Percentiles rank a stretch among this genome's conserved stretches.
Evolutionary conservation across 2,113 vertebrate species (phyloP).

Genomic region (Sialia sialis): DNA sequence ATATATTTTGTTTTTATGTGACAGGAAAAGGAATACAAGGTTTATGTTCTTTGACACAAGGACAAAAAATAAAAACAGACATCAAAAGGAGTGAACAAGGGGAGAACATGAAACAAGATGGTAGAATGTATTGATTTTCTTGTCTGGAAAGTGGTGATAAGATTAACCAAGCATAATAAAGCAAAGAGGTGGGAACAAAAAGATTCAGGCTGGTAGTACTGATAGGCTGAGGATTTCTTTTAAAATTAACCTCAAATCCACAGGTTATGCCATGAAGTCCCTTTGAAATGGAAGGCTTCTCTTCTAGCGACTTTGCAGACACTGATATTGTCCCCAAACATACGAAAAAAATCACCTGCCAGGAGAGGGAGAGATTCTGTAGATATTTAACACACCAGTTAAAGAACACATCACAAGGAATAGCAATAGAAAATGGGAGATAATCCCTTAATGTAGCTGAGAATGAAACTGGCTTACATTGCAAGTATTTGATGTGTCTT

Average conservation of each 20-base stretch:
- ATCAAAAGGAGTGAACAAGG: background rate
- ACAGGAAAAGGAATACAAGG: background rate
- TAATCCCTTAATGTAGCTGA: background rate
- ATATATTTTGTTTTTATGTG: background rate
- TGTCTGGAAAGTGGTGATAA: background rate
- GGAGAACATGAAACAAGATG: background rate
- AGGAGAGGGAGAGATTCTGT: background rate
- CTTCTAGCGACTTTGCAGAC: background rate
- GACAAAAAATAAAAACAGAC: background rate
- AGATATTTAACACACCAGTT: background rate
- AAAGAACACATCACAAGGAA: background rate
- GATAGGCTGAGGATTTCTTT: background rate
- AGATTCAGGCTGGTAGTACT: background rate
- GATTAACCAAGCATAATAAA: background rate
- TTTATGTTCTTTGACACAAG: background rate
- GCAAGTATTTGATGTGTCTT: background rate
- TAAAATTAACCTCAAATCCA: background rate
- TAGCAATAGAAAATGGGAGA: background rate
- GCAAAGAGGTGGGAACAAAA: background rate
- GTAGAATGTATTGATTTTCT: background rate
- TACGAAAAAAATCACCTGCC: background rate
- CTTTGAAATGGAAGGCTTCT: background rate
- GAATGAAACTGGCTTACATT: background rate
- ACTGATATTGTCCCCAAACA: background rate
- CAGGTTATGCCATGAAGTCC: background rate